Evolutionary conservation across 1,140 invertebrate species (phyloP).

Genomic region (Aphelinus atriplicis): DNA sequence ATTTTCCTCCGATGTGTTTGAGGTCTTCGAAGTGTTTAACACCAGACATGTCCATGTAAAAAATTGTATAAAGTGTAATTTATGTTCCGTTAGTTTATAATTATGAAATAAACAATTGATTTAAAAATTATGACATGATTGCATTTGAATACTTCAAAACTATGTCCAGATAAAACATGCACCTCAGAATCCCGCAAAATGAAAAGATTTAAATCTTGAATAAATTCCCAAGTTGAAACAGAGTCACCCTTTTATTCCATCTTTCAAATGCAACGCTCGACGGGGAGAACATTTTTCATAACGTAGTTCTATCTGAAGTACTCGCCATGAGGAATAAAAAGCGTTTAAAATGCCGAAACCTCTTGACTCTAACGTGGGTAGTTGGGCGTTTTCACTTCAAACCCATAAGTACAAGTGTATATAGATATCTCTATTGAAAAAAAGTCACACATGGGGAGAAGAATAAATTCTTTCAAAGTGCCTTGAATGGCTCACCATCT

Average conservation of each 20-base stretch:
- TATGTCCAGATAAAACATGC: background rate
- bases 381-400: background rate
- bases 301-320: slow-evolving; percentile 3
- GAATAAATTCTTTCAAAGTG: too few species aligned
- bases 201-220: too few species aligned
- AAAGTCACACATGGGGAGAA: background rate
- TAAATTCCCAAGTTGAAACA: too few species aligned
- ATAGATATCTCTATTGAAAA: slow-evolving; percentile 3
- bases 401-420: too few species aligned
- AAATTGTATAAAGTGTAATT: slow-evolving; percentile 51
- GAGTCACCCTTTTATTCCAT: background rate
- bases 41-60: slow-evolving; percentile 42
- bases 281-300: background rate
- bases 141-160: background rate
- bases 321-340: background rate
- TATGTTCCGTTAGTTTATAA: slow-evolving; percentile 7
- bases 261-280: background rate
- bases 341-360: background rate
- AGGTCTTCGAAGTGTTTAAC: background rate
- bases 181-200: background rate
- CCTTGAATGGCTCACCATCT: too few species aligned
- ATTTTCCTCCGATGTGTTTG: background rate
- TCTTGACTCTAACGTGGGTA: slow-evolving; percentile 24
- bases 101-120: slow-evolving; percentile 10
- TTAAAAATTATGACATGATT: slow-evolving; percentile 1